Conservation (phyloP, 2,113 vertebrate species). For the Eonycteris spelaea region DNA sequence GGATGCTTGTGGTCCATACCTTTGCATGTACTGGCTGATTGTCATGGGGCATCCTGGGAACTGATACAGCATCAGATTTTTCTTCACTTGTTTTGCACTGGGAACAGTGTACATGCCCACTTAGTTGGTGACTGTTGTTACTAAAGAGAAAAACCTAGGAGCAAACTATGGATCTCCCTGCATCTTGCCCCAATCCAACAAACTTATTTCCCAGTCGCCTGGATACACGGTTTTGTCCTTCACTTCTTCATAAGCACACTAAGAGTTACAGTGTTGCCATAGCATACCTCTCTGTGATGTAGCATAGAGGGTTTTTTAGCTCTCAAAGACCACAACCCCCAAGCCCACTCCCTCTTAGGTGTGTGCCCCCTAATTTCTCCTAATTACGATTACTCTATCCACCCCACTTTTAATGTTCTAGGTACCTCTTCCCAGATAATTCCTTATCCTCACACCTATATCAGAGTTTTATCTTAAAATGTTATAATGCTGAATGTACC, state of each 20-base stretch:
- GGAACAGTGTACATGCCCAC: too few relatives aligned
- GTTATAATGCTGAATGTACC: background rate
- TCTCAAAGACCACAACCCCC: background rate
- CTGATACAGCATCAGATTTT: rapidly evolving
- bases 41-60: background rate
- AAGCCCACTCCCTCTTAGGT: background rate
- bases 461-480: background rate
- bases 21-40: rapidly evolving
- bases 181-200: background rate
- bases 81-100: background rate
- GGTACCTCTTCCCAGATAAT: background rate
- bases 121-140: background rate
- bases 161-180: background rate
- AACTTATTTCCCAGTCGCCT: background rate
- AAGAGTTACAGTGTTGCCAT: too few relatives aligned
- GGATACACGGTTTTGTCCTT: background rate
- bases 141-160: background rate
- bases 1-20: background rate
- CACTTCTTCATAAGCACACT: background rate
- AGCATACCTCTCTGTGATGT: too few relatives aligned
- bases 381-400: background rate
- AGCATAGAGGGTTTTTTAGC: background rate
- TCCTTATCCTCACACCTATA: background rate
- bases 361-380: background rate
- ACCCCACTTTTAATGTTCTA: too few relatives aligned